phyloP scores from a whole-genome alignment of 2,797 vertebrate genomes.

The Poeciliopsis infans region DNA sequence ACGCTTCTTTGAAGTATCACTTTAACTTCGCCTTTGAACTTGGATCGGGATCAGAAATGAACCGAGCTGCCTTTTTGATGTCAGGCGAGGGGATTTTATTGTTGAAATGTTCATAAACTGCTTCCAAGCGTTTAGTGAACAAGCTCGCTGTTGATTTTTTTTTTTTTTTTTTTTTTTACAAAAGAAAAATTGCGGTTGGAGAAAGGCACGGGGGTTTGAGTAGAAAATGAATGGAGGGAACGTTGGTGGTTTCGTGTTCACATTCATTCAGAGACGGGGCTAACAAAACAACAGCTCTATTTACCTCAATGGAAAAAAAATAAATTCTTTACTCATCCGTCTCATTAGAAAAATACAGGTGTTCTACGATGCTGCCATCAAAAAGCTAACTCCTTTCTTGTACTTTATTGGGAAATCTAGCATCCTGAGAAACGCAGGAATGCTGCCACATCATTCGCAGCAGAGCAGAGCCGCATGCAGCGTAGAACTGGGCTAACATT shows the following conservation, averaged over 20 bases:
- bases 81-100: slow-evolving; percentile 95
- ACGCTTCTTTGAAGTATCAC: slow-evolving; percentile 98
- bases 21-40: slow-evolving; percentile 98
- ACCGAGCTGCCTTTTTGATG: slow-evolving; percentile 93
- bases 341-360: slow-evolving; percentile 56
- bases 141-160: slow-evolving; percentile 82
- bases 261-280: slow-evolving; percentile 50
- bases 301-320: slow-evolving; percentile 20
- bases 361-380: neutral
- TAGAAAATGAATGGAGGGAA: slow-evolving; percentile 37
- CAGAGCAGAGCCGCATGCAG: neutral
- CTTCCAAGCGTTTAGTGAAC: slow-evolving; percentile 88
- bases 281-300: slow-evolving; percentile 56
- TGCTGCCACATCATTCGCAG: neutral
- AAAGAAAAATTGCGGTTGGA: slow-evolving; percentile 53
- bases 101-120: slow-evolving; percentile 94
- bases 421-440: too few relatives aligned
- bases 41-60: slow-evolving; percentile 99
- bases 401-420: too few relatives aligned
- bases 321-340: slow-evolving; percentile 35
- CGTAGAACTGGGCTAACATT: neutral
- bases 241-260: slow-evolving; percentile 51
- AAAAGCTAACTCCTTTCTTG: neutral
- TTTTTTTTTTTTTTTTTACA: too few relatives aligned
- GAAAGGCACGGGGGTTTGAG: slow-evolving; percentile 29